Evolutionary conservation across 2,888 invertebrate species (phyloP).

Genomic region (Deroplatys truncata): DNA sequence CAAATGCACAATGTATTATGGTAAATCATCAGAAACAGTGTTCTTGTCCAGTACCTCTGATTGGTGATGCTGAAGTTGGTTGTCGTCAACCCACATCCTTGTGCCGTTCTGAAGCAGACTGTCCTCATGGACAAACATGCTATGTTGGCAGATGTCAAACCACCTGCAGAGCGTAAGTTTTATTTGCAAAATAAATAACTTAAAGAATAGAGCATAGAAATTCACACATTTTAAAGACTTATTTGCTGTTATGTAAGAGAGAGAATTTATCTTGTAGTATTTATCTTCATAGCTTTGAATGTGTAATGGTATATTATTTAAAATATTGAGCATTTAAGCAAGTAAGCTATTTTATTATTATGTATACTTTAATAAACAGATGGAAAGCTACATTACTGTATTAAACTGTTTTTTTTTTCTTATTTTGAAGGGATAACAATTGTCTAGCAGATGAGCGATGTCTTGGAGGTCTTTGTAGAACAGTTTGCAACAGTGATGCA

Average conservation of each 20-base stretch:
- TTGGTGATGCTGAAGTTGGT: conserved; percentile 69
- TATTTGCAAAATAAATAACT: neutral
- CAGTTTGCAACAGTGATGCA: conserved; percentile 81
- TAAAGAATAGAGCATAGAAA: neutral
- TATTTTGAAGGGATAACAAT: conserved; percentile 60
- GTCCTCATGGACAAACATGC: conserved; percentile 67
- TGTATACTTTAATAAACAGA: too few relatives aligned
- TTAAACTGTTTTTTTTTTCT: conserved; percentile 5
- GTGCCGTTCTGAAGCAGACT: conserved; percentile 64
- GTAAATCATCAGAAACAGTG: conserved; percentile 71
- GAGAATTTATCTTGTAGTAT: too few relatives aligned
- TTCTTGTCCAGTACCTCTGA: conserved; percentile 63
- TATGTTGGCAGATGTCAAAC: conserved; percentile 74
- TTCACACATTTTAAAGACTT: neutral
- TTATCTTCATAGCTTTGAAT: too few relatives aligned
- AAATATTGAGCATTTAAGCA: too few relatives aligned
- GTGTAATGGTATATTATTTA: too few relatives aligned
- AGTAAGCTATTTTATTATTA: too few relatives aligned
- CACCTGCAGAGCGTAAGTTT: conserved; percentile 65
- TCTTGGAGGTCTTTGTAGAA: conserved; percentile 74
- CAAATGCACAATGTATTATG: conserved; percentile 71
- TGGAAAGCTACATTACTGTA: neutral
- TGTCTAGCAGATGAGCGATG: conserved; percentile 85
- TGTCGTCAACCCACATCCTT: conserved; percentile 65
- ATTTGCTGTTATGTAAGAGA: too few relatives aligned